A percentile compares a stretch with the other conserved stretches of the same genome.
phyloP scores from a whole-genome alignment of 2,113 vertebrate genomes.

The Orycteropus afer region DNA sequence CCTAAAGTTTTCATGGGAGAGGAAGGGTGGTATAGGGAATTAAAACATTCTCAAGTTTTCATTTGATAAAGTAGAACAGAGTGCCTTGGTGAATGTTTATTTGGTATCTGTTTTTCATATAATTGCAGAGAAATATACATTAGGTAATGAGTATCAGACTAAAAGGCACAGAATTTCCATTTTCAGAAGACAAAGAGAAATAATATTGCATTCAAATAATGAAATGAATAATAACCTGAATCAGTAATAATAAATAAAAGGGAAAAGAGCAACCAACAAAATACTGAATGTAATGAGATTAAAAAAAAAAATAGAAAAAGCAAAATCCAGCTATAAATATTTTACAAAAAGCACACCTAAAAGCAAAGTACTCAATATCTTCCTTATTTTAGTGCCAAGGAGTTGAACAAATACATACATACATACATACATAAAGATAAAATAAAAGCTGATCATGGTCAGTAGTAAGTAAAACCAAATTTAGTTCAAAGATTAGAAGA shows the following conservation, averaged over 20 bases:
- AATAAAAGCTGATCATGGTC: neutral
- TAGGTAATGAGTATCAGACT: neutral
- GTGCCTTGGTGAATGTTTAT: neutral
- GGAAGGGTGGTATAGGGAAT: neutral
- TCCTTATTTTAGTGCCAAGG: neutral
- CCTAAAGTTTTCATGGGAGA: neutral
- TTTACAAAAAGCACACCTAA: slow-evolving; percentile 14
- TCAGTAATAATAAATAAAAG: neutral
- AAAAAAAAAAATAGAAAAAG: neutral
- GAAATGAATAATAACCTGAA: slow-evolving; percentile 43
- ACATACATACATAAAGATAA: neutral
- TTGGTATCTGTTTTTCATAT: slow-evolving; percentile 15
- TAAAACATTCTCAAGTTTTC: neutral
- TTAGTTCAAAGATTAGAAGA: neutral
- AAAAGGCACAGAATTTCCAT: neutral
- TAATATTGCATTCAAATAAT: neutral
- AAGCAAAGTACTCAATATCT: neutral
- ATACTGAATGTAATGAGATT: neutral
- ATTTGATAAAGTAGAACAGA: neutral
- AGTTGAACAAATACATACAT: slow-evolving; percentile 14
- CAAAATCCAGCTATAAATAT: neutral
- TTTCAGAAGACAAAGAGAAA: neutral
- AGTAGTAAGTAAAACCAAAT: slow-evolving; percentile 4
- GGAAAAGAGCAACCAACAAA: neutral
- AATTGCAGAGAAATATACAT: neutral